phyloP scores from a whole-genome alignment of 92 coral and sea anemone genomes.

The Phenganax subtilis region DNA sequence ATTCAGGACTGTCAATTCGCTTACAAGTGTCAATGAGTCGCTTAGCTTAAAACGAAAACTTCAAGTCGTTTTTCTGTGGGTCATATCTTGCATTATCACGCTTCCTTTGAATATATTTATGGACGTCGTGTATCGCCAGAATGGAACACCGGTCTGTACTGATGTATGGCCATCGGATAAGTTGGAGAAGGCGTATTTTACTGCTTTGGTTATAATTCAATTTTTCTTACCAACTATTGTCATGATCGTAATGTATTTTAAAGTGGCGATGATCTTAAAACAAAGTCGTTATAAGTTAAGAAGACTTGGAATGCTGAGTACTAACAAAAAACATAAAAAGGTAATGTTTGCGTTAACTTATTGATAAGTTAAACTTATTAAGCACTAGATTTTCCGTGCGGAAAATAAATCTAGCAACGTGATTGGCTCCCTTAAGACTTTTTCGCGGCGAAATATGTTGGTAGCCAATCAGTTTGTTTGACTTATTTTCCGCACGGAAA shows the following conservation, averaged over 20 bases:
- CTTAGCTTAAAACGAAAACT: constrained; percentile 45
- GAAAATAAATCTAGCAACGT: too few relatives aligned
- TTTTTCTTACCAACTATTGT: constrained; percentile 64
- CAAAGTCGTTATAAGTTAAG: constrained; percentile 17
- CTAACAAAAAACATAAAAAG: constrained; percentile 53
- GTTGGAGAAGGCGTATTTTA: constrained; percentile 65
- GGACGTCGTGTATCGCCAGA: constrained; percentile 38
- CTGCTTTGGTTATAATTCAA: constrained; percentile 61
- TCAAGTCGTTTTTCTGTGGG: constrained; percentile 59
- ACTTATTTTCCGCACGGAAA: too few relatives aligned
- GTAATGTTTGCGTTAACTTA: constrained; percentile 28
- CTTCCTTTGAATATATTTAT: constrained; percentile 68
- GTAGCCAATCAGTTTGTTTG: too few relatives aligned
- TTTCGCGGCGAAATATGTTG: too few relatives aligned
- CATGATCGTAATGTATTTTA: constrained; percentile 58
- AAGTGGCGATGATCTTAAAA: constrained; percentile 54
- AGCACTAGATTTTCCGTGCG: neutral
- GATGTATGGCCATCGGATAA: constrained; percentile 73
- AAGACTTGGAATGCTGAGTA: constrained; percentile 33
- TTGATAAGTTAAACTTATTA: neutral
- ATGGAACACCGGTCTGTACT: constrained; percentile 61
- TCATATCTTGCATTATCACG: constrained; percentile 48
- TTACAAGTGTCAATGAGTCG: constrained; percentile 52
- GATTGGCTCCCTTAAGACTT: too few relatives aligned
- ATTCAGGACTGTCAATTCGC: constrained; percentile 38